Conservation (phyloP, 2,888 invertebrate genomes). For the Diarsia brunnea region DNA sequence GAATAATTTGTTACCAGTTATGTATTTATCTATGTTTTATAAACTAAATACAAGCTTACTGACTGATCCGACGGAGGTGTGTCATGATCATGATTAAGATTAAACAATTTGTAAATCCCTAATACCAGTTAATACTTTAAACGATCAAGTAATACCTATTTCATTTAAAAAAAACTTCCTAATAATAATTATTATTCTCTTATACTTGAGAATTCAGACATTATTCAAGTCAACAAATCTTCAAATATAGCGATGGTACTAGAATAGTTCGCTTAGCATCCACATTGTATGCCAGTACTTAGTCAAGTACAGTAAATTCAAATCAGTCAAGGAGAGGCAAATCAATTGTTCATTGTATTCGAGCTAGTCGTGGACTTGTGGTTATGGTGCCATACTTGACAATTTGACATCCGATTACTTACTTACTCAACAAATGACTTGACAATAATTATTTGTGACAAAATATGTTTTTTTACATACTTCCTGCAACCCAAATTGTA, state of each 20-base stretch:
- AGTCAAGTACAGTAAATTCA: slow-evolving; percentile 39
- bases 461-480: slow-evolving; percentile 14
- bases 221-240: background rate
- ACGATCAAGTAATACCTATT: background rate
- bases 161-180: background rate
- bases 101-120: background rate
- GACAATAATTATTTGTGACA: slow-evolving; percentile 49
- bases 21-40: slow-evolving; percentile 2
- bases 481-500: slow-evolving; percentile 28
- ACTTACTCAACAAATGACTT: slow-evolving; percentile 49
- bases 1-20: slow-evolving; percentile 17
- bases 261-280: slow-evolving; percentile 14
- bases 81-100: slow-evolving; percentile 8
- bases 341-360: slow-evolving; percentile 63
- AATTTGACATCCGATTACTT: slow-evolving; percentile 52
- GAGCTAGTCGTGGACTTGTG: slow-evolving; percentile 36
- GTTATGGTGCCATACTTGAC: slow-evolving; percentile 40
- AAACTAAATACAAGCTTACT: slow-evolving; percentile 1
- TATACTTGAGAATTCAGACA: background rate
- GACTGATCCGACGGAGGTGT: slow-evolving; percentile 5
- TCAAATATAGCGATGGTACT: background rate
- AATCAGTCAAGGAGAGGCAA: slow-evolving; percentile 50
- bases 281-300: slow-evolving; percentile 7
- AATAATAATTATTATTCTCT: background rate
- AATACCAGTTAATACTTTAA: background rate